Conservation (phyloP, 2,797 vertebrate genomes). For the Jordanella pulchra region DNA sequence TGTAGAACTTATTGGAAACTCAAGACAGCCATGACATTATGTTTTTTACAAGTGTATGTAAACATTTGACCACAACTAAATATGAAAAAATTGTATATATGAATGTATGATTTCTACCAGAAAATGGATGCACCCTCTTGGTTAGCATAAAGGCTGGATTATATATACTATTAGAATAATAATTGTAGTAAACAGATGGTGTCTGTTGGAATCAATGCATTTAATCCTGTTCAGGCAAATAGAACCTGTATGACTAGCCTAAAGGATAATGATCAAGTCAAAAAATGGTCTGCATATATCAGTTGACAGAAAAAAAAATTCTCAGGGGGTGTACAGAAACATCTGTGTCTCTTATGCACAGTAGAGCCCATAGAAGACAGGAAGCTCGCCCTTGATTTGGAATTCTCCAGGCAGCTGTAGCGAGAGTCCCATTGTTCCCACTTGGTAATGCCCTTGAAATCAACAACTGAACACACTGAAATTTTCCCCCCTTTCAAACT, state of each 20-base stretch:
- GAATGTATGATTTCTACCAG: background rate
- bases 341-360: background rate
- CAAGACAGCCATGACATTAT: too few species aligned
- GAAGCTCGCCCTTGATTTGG: slow-evolving; percentile 12
- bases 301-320: slow-evolving; percentile 24
- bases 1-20: too few species aligned
- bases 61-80: too few species aligned
- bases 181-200: background rate
- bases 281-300: slow-evolving; percentile 19
- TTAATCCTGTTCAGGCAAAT: slow-evolving; percentile 30
- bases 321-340: slow-evolving; percentile 7
- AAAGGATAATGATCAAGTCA: slow-evolving; percentile 19
- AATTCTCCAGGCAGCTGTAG: slow-evolving; percentile 39
- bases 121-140: background rate
- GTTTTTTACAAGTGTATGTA: too few species aligned
- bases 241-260: slow-evolving; percentile 32
- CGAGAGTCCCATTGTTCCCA: slow-evolving; percentile 37
- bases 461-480: slow-evolving; percentile 29
- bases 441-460: slow-evolving; percentile 46
- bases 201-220: slow-evolving; percentile 7
- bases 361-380: background rate
- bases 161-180: background rate
- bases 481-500: slow-evolving; percentile 40
- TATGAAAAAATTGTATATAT: too few species aligned
- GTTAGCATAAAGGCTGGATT: background rate